Conservation (phyloP, 2,888 invertebrate species). For the Formica aserva region DNA sequence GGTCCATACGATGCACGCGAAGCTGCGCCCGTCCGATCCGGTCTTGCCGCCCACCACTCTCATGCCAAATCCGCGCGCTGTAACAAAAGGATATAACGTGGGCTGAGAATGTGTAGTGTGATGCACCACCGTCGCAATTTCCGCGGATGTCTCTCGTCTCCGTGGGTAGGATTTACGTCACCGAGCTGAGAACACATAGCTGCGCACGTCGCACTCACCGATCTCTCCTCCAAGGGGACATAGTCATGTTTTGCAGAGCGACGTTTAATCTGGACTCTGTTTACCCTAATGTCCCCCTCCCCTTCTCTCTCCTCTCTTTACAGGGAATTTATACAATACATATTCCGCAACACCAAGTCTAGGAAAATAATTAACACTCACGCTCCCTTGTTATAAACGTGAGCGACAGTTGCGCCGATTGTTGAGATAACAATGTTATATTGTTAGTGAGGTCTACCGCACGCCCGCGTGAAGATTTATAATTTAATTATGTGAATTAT, state of each 20-base stretch:
- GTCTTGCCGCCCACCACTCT: slow-evolving; percentile 97
- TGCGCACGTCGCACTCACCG: neutral
- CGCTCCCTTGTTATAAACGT: slow-evolving; percentile 17
- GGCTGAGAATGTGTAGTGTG: neutral
- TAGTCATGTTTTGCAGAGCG: neutral
- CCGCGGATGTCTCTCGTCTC: neutral
- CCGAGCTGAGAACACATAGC: neutral
- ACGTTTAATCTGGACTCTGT: neutral
- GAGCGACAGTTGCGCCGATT: slow-evolving; percentile 37
- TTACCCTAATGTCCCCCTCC: neutral
- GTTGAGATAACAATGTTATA: slow-evolving; percentile 38
- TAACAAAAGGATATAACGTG: slow-evolving; percentile 47
- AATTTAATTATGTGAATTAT: neutral
- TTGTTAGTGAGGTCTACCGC: slow-evolving; percentile 20
- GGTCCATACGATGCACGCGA: slow-evolving; percentile 97
- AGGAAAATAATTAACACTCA: slow-evolving; percentile 50
- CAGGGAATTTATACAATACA: slow-evolving; percentile 18
- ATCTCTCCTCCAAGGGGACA: neutral
- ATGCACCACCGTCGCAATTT: neutral
- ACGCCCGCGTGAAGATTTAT: neutral
- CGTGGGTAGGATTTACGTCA: slow-evolving; percentile 30
- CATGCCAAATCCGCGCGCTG: slow-evolving; percentile 96
- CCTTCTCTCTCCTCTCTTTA: too few relatives aligned
- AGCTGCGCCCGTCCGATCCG: slow-evolving; percentile 93
- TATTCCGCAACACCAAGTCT: slow-evolving; percentile 5